Conservation (phyloP, 1,140 invertebrate genomes). For the Danaus melanippus region DNA sequence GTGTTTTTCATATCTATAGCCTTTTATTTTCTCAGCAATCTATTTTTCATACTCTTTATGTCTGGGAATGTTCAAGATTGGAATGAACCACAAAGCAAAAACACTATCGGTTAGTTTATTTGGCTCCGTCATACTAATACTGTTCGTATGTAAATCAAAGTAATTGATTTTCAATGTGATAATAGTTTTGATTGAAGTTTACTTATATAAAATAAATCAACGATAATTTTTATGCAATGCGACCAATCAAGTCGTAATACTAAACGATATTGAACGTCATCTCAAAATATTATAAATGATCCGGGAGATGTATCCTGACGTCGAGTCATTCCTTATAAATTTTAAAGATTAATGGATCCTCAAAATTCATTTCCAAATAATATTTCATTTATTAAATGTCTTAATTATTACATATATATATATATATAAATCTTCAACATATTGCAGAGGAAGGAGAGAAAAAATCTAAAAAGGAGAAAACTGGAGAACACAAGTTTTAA, state of each 20-base stretch:
- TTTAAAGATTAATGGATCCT: neutral
- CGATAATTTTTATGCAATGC: neutral
- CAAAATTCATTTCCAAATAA: conserved; percentile 5
- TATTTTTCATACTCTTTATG: conserved; percentile 79
- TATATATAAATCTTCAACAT: neutral
- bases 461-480: conserved; percentile 16
- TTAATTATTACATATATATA: no score
- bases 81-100: conserved; percentile 71
- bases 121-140: neutral
- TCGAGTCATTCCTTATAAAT: neutral
- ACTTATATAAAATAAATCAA: neutral
- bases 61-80: conserved; percentile 76
- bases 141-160: conserved; percentile 1
- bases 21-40: conserved; percentile 78
- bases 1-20: conserved; percentile 81
- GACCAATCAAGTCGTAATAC: neutral
- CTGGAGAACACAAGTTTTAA: conserved; percentile 25
- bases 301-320: no score
- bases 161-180: neutral
- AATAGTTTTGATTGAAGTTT: no score
- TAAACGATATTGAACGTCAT: no score
- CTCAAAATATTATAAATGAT: no score
- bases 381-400: no score
- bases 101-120: conserved; percentile 32
- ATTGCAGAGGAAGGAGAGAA: conserved; percentile 30